Conservation (phyloP, 2,113 vertebrate genomes). For the Scomber japonicus region DNA sequence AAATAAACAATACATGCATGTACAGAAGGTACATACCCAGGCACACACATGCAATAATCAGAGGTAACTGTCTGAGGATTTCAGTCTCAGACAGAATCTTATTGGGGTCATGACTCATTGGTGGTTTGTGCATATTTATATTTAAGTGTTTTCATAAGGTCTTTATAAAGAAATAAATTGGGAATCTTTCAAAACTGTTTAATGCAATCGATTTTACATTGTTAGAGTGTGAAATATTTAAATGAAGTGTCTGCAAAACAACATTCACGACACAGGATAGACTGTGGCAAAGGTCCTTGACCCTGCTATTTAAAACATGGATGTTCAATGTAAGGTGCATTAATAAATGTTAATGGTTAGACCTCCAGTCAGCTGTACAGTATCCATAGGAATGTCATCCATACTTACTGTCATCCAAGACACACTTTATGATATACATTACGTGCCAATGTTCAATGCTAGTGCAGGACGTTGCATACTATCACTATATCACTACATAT, state of each 20-base stretch:
- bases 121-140: neutral
- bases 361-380: neutral
- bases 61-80: slow-evolving; percentile 25
- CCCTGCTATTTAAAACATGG: neutral
- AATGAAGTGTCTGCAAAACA: neutral
- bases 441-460: neutral
- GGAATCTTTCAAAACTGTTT: neutral
- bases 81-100: slow-evolving; percentile 12
- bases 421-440: fast-evolving
- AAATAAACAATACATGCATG: slow-evolving; percentile 51
- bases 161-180: neutral
- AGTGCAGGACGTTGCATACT: neutral
- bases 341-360: neutral
- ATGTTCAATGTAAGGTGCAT: neutral
- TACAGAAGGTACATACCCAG: slow-evolving; percentile 9
- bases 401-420: neutral
- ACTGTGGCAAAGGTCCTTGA: neutral
- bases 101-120: slow-evolving; percentile 7
- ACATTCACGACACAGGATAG: neutral
- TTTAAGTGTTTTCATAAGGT: neutral
- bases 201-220: neutral
- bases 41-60: slow-evolving; percentile 18
- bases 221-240: neutral
- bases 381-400: neutral
- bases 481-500: too few species aligned